Base-by-base conservation (phyloP, 2,113 vertebrate species). In the Phalacrocorax brasilianus region DNA sequence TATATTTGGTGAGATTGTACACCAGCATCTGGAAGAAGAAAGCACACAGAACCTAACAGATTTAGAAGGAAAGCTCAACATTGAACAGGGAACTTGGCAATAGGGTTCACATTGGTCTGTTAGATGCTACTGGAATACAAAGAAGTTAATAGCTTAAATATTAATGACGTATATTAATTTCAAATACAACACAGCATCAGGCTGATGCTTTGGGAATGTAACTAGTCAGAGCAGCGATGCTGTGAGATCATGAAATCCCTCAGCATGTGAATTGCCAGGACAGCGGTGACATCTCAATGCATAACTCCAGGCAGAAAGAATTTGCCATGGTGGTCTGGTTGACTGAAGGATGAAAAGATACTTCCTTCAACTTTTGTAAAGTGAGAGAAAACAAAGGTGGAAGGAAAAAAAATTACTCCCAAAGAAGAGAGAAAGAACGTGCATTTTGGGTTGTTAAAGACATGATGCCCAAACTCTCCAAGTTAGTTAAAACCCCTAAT, bases 111-210 rank as follows among this genome's bases (percentile, higher is more conserved):
- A 19, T 21, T 53, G 52, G n/a, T 81, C 68, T 83, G n/a, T 59
- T 90, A 53, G 55, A 77, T 80, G 61, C 52, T 42, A 7, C 52
- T 91, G 52, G n/a, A 87, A 93, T 81, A 86, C 56, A 61, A 79
- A 94, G 11, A 91, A 63, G 40, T 63, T 88, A 84, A 87, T 77
- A 85, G n/a, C 19, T 96, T 76, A 94, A 93, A 86, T 89, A 89
- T 91, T 85, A 78, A 94, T 89, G 9, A 33, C 44, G 8, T 32
- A 3, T 78, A 71, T 86, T 77, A 83, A 88, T 92, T 96, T 88
- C 35, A 94, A 49, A 83, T 93, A 77, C 35, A 70, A 44, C 42
- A 59, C 23, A 84, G 16, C 52, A 80, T 45, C 79, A 49, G 45
- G 6, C 26, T 56, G 61, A 44, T 72, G 32, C 47, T 93, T 81